Evolutionary conservation across 2,113 vertebrate species (phyloP), one percentile per base, ranked within the genome.

Genomic region (Podarcis cretensis): DNA sequence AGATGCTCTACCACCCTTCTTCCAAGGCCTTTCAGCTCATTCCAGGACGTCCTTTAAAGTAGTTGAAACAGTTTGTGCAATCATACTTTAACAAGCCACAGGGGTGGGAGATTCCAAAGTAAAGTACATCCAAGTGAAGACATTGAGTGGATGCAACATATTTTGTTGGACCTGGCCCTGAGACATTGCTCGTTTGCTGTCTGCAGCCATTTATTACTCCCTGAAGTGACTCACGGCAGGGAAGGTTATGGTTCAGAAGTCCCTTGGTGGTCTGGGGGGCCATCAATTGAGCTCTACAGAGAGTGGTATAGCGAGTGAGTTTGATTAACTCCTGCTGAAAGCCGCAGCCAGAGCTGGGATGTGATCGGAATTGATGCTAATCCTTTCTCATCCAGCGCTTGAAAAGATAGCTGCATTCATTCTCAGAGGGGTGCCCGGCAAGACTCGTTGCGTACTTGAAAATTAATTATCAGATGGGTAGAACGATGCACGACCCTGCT

Each of bases 381-480:
- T 95, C 90, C 90, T 0, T 0, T 83, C 87, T 91, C 90, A 87
- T 30, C 79, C 23, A 0, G 83, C 0, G 1, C 91, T 40, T 35
- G 85, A 89, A 92, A 30, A 88, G 90, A 88, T 30, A 65, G 66
- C 89, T 0, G 84, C 3, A 1, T 71, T 92, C 12, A 0, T 90
- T 87, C 95, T 87, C 89, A 0, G 1, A 90, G n/a, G 89, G 88
- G 66, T 88, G 87, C 77, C 90, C 0, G 0, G 4, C 0, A 80
- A 86, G 93, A 48, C 90, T 93, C 90, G 4, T 93, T 91, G 89
- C 1, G 0, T 82, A 40, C 94, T 94, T 80, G 87, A 83, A 93
- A 94, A 94, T 96, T 94, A 96, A 96, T 96, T 96, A 95, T 63
- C 89, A 86, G 92, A 91, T 92, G 89, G 83, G 91, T 75, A 87